Percentiles rank a stretch among this genome's conserved stretches.
phyloP scores from a whole-genome alignment of 2,113 vertebrate genomes.

The Trachemys scripta region DNA sequence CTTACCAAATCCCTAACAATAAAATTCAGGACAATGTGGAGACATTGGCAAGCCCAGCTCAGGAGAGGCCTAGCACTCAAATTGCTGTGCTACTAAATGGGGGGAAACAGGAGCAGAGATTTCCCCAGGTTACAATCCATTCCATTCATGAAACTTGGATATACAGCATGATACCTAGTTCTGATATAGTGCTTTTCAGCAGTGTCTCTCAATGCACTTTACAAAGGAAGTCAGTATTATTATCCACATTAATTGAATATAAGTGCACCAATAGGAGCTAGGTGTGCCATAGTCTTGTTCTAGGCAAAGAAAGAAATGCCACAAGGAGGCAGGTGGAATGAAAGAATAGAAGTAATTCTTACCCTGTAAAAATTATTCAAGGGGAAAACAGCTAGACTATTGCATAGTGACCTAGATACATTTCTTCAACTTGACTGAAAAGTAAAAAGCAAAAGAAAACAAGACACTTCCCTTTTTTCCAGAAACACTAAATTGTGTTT shows the following conservation, averaged over 20 bases:
- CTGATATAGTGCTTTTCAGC: neutral
- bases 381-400: neutral
- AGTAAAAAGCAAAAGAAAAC: neutral
- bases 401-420: neutral
- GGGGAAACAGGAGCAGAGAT: neutral
- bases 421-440: neutral
- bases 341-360: neutral
- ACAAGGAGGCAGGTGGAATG: neutral
- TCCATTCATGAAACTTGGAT: neutral
- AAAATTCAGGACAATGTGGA: neutral
- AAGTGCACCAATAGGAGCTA: neutral
- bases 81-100: neutral
- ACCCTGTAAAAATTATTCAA: neutral
- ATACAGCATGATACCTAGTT: neutral
- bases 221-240: neutral
- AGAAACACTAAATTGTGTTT: neutral
- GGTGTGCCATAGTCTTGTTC: neutral
- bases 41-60: neutral
- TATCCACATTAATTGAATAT: neutral
- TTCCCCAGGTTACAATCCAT: neutral
- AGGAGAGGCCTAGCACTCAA: neutral
- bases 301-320: neutral
- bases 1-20: neutral
- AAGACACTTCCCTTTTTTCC: neutral
- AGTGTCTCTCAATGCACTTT: neutral